Base-by-base conservation (phyloP, 2,113 vertebrate genomes). In the Diphyllodes magnificus region DNA sequence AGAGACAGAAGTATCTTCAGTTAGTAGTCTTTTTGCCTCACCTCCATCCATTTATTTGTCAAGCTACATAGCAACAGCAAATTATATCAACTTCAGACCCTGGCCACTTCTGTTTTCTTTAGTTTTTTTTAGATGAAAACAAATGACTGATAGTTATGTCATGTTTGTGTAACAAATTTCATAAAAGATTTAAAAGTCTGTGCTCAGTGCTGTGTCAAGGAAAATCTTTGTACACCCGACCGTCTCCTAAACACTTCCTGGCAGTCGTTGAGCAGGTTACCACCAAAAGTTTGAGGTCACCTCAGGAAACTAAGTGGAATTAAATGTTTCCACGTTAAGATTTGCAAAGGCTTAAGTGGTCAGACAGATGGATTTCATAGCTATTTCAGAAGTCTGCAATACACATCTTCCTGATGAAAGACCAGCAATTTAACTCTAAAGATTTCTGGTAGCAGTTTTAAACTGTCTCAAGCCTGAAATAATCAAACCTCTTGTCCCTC, bases 241-340 rank as follows among this genome's bases (percentile, higher is more conserved):
- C 42, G 70, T 27, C 81, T 79, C 70, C 69, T 77, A 83, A 92
- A 69, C 3, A 2, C 44, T 95, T 92, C 71, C 86, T 77, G 84
- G 60, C 19, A 76, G 44, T 12, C 45, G 22, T 19, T 71, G 15
- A 76, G 42, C 72, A 89, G 47, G 35, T 82, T 89, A 31, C 65
- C 71, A 90, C 44, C 6, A 5, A 81, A 91, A 56, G 47, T 54
- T 22, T 9, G 6, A 83, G 66, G 86, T 73, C 37, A 79, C 17
- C 13, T 92, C 77, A 87, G 68, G 75, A 95, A 97, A 77, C 33
- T 73, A 92, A 93, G 64, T 75, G 65, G 31, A 90, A 79, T 90
- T 69, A 85, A 78, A 83, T 37, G 44, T 92, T 96, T 94, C 87
- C 88, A 93, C 60, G 57, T 79, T n/a, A 86, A 85, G 14, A 66